These are phyloP conservation scores for Amblyjoppa proteus DNA, from an alignment of 2,888 invertebrate genomes.

Conservation along the genomic window DNA sequence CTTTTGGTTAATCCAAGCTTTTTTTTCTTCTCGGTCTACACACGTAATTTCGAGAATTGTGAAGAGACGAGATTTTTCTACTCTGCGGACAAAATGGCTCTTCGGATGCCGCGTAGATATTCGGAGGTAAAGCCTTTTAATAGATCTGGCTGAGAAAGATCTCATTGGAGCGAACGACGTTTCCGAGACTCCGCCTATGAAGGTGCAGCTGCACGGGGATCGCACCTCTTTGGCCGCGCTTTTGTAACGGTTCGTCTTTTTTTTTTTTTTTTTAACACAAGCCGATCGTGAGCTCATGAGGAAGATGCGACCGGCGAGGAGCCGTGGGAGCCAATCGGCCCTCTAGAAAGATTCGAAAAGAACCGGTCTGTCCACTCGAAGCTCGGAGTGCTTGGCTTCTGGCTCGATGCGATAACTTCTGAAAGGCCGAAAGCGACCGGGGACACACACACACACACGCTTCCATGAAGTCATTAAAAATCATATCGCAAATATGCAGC, in stretches of 20 bases:
- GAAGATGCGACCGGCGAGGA: constrained; percentile 50
- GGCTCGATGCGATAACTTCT: constrained; percentile 39
- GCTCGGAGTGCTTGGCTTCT: constrained; percentile 42
- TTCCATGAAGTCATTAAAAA: constrained; percentile 20
- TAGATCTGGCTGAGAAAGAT: constrained; percentile 6
- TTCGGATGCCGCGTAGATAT: constrained; percentile 3
- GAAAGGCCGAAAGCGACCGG: constrained; percentile 38
- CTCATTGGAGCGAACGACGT: constrained; percentile 53
- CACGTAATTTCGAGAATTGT: not conserved
- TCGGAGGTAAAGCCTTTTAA: not conserved
- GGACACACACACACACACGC: not conserved
- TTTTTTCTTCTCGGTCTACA: not conserved
- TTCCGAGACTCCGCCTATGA: constrained; percentile 52
- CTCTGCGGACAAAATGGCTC: constrained; percentile 53
- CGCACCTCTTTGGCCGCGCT: constrained; percentile 43
- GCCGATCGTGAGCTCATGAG: constrained; percentile 9
- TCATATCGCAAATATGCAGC: not conserved
- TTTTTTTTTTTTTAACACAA: not conserved
- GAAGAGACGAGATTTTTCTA: not conserved
- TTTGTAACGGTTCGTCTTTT: constrained; percentile 56
- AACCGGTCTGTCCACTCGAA: constrained; percentile 63
- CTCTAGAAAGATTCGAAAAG: constrained; percentile 43
- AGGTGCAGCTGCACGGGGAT: constrained; percentile 60
- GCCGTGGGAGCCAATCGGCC: constrained; percentile 59
- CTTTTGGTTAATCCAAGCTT: too few relatives aligned